Evolutionary conservation across 2,113 vertebrate genomes (phyloP).

Genomic region (Atractosteus spatula): DNA sequence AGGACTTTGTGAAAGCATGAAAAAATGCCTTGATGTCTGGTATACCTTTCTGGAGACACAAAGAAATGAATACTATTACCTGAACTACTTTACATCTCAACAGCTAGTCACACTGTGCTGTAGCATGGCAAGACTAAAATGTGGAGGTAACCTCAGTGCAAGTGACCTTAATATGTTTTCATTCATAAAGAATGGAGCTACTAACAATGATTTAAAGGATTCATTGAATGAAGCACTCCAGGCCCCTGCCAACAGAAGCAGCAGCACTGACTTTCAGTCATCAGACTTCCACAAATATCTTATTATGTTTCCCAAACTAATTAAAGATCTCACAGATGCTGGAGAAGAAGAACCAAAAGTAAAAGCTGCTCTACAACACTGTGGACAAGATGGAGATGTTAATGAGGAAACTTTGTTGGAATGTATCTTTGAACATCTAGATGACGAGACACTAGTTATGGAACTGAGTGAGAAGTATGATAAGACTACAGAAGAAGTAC

Average conservation of each 20-base stretch:
- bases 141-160: constrained; percentile 28
- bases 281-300: constrained; percentile 20
- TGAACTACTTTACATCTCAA: constrained; percentile 74
- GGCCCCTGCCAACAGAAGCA: constrained; percentile 16
- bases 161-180: constrained; percentile 68
- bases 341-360: constrained; percentile 23
- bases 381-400: neutral
- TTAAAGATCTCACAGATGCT: constrained; percentile 11
- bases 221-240: constrained; percentile 26
- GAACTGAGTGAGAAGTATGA: constrained; percentile 20
- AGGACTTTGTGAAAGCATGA: constrained; percentile 63
- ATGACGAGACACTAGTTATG: constrained; percentile 21
- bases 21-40: constrained; percentile 64
- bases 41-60: constrained; percentile 52
- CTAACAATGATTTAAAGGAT: neutral
- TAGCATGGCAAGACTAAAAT: constrained; percentile 37
- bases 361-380: constrained; percentile 22
- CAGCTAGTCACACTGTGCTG: constrained; percentile 73
- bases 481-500: constrained; percentile 5
- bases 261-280: constrained; percentile 8
- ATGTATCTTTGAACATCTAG: constrained; percentile 25
- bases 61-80: constrained; percentile 55
- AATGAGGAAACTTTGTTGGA: constrained; percentile 16
- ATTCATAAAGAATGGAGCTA: constrained; percentile 57
- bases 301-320: constrained; percentile 20